These are phyloP conservation scores for Tortricodes alternella DNA, from an alignment of 2,888 invertebrate species.

Conservation along the genomic window DNA sequence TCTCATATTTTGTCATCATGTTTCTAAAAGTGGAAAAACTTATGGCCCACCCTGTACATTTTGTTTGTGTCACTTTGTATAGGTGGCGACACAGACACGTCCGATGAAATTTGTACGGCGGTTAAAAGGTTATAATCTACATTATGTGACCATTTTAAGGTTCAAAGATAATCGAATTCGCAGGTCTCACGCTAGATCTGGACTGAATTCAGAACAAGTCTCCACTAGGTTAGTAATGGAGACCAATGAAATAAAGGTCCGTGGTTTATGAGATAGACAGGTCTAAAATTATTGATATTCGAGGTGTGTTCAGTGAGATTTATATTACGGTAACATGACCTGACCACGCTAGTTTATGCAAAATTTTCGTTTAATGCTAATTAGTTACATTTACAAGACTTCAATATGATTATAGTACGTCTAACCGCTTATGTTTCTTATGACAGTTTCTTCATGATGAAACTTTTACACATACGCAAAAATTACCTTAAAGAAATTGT, in stretches of 20 bases:
- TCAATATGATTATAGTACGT: too few relatives aligned
- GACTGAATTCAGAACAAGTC: constrained; percentile 27
- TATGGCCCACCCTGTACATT: too few relatives aligned
- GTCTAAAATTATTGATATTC: not conserved
- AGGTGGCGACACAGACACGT: too few relatives aligned
- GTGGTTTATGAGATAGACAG: constrained; percentile 7
- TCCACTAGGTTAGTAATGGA: constrained; percentile 30
- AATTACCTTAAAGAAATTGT: too few relatives aligned
- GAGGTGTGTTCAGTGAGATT: constrained; percentile 16
- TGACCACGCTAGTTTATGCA: not conserved
- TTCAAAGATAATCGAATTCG: constrained; percentile 30
- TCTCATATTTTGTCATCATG: too few relatives aligned
- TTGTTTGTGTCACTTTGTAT: too few relatives aligned
- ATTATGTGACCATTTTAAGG: constrained; percentile 14
- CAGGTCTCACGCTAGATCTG: constrained; percentile 32
- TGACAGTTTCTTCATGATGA: too few relatives aligned
- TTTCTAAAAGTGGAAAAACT: too few relatives aligned
- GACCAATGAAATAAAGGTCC: constrained; percentile 27
- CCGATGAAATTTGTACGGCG: too few relatives aligned
- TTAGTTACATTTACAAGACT: not conserved
- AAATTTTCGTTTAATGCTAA: not conserved
- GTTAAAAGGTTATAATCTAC: too few relatives aligned
- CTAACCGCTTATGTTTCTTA: not conserved
- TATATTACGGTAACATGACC: not conserved
- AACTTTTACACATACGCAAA: too few relatives aligned